Percentiles rank a stretch among this genome's conserved stretches.
phyloP scores from a whole-genome alignment of 2,113 vertebrate genomes.

The Carassius carassius region DNA sequence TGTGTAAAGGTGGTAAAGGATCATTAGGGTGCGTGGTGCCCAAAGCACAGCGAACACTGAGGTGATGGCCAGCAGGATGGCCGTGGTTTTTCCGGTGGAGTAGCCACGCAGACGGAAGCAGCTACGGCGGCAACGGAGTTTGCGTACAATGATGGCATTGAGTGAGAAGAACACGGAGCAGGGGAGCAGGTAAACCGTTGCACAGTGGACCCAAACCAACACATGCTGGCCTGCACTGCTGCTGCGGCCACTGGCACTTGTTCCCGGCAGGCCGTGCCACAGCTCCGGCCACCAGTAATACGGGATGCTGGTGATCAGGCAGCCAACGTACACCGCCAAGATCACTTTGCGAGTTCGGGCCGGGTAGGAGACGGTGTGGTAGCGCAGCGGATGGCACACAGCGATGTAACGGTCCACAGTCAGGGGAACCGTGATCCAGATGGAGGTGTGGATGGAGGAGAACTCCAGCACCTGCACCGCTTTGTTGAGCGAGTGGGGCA shows the following conservation, averaged over 20 bases:
- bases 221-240: slow-evolving; percentile 85
- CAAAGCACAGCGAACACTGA: slow-evolving; percentile 93
- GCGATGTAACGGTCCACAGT: slow-evolving; percentile 96
- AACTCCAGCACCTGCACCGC: slow-evolving; percentile 92
- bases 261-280: slow-evolving; percentile 83
- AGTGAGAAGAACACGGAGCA: slow-evolving; percentile 94
- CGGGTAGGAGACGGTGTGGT: slow-evolving; percentile 92
- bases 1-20: slow-evolving; percentile 92
- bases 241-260: slow-evolving; percentile 77
- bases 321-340: slow-evolving; percentile 84
- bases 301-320: slow-evolving; percentile 88
- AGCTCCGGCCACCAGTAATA: slow-evolving; percentile 99
- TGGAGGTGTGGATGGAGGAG: slow-evolving; percentile 97
- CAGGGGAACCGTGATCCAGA: slow-evolving; percentile 94
- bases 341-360: slow-evolving; percentile 92
- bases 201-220: slow-evolving; percentile 94
- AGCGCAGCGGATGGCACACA: slow-evolving; percentile 91
- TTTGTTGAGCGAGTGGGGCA: slow-evolving; percentile 85
- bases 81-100: slow-evolving; percentile 93
- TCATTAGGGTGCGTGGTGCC: slow-evolving; percentile 91
- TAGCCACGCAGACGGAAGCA: slow-evolving; percentile 90
- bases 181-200: slow-evolving; percentile 90
- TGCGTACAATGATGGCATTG: slow-evolving; percentile 89
- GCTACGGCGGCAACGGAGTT: slow-evolving; percentile 84
- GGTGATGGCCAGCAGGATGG: slow-evolving; percentile 93